Base-by-base conservation (phyloP, 2,797 vertebrate species). In the Melanotaenia trifasciata region DNA sequence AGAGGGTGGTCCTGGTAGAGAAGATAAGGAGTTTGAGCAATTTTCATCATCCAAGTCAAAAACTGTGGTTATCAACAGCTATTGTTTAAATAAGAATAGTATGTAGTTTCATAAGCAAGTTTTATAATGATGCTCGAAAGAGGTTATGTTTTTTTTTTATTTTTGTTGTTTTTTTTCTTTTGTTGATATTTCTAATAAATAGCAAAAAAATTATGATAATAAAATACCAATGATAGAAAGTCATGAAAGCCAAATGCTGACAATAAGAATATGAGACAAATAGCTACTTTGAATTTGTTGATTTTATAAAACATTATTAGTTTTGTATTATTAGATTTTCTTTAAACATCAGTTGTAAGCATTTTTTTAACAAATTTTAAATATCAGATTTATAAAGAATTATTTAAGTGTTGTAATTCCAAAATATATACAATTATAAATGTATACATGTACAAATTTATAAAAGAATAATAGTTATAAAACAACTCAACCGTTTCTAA, bases 1-100 rank as follows among this genome's bases (percentile, higher is more conserved):
- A 95, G 90, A 28, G 92, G 90, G 68, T 95, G 96, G 81, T 97
- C 96, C 93, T 96, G 91, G 70, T 54, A n/a, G 50, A 28, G 12
- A n/a, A 54, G 16, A 45, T 16, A 32, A 28, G 4, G 3, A 5
- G 51, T 47, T 9, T 16, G 7, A 63, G 0, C 26, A 33, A 43
- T 58, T n/a, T 7, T 47, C 40, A 76, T 30, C 4, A 38, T 6
- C 22, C 35, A 67, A 22, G 65, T 58, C 20, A 24, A 24, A 28
- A 51, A 28, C 1, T 28, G 1, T 28, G 22, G 13, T 28, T 54
- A 14, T 3, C 13, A 28, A 16, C 14, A 28, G 13, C 14, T 26
- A 26, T 54, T 26, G 12, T 1, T 3, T 12, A 20, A 53, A 53
- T 26, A 28, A 14, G 11, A 5, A 28, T 7, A 26, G 3, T 18